Evolutionary conservation across 2,797 vertebrate species (phyloP).

Genomic region (Manis crassicaudata): DNA sequence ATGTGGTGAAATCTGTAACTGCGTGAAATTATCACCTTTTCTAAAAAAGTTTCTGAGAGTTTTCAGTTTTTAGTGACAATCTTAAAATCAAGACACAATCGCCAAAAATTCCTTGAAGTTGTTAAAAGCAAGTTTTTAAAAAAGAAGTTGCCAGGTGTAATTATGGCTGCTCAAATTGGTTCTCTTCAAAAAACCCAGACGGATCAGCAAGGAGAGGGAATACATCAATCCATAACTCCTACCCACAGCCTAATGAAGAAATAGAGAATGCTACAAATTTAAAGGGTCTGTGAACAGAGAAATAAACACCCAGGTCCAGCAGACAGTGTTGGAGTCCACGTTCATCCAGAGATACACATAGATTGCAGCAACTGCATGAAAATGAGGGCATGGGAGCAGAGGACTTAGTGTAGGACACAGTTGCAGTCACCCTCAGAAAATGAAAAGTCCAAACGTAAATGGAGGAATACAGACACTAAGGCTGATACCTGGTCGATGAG

Average conservation of each 20-base stretch:
- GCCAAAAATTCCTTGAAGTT: neutral
- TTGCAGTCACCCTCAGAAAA: neutral
- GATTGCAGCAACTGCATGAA: neutral
- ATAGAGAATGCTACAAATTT: neutral
- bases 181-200: neutral
- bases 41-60: too few species aligned
- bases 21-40: too few species aligned
- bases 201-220: neutral
- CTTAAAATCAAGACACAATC: too few species aligned
- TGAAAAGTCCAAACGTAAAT: neutral
- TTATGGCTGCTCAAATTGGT: neutral
- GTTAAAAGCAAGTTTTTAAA: neutral
- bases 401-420: neutral
- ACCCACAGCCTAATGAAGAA: neutral
- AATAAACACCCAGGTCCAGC: neutral
- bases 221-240: neutral
- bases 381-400: neutral
- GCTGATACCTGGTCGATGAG: neutral
- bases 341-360: neutral
- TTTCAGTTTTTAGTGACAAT: too few species aligned
- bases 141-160: neutral
- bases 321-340: neutral
- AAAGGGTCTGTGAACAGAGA: neutral
- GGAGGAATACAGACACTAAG: neutral
- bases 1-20: too few species aligned